Evolutionary conservation across 2,888 invertebrate genomes (phyloP).

Genomic region (Ectemnius continuus): DNA sequence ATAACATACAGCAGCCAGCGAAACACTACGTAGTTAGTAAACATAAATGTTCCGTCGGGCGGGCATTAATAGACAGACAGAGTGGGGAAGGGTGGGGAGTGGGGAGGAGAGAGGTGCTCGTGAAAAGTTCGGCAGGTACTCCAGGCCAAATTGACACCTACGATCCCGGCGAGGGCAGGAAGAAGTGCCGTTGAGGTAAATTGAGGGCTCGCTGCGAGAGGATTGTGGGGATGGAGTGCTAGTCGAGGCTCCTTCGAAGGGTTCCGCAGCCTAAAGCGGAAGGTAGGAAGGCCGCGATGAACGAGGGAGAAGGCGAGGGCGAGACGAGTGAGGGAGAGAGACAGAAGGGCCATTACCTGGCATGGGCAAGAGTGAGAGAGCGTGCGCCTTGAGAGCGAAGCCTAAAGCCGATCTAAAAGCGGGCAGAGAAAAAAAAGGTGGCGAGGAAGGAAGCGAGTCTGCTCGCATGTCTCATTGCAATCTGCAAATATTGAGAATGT

Average conservation of each 20-base stretch:
- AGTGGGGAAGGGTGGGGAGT: conserved; percentile 41
- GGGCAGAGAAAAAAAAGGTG: conserved; percentile 48
- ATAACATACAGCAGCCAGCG: too few species aligned
- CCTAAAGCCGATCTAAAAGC: conserved; percentile 56
- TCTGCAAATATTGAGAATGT: conserved; percentile 65
- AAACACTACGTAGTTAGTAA: conserved; percentile 32
- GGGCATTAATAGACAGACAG: conserved; percentile 50
- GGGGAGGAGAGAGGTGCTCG: conserved; percentile 42
- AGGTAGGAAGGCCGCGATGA: conserved; percentile 48
- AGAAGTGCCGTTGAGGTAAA: conserved; percentile 63
- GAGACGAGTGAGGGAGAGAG: conserved; percentile 4
- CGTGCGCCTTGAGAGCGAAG: conserved; percentile 64
- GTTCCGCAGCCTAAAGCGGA: conserved; percentile 36
- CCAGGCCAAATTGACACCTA: conserved; percentile 69
- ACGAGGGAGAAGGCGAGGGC: conserved; percentile 27
- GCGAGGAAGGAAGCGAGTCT: background rate
- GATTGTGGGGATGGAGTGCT: conserved; percentile 43
- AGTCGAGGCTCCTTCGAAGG: conserved; percentile 53
- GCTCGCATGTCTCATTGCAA: conserved; percentile 69
- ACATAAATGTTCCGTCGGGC: conserved; percentile 46
- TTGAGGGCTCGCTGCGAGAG: conserved; percentile 62
- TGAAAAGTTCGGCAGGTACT: conserved; percentile 55
- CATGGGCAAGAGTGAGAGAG: conserved; percentile 29
- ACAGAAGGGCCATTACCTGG: conserved; percentile 61
- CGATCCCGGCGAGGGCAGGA: conserved; percentile 58